phyloP scores from a whole-genome alignment of 2,113 vertebrate genomes.

The Rhinichthys klamathensis region DNA sequence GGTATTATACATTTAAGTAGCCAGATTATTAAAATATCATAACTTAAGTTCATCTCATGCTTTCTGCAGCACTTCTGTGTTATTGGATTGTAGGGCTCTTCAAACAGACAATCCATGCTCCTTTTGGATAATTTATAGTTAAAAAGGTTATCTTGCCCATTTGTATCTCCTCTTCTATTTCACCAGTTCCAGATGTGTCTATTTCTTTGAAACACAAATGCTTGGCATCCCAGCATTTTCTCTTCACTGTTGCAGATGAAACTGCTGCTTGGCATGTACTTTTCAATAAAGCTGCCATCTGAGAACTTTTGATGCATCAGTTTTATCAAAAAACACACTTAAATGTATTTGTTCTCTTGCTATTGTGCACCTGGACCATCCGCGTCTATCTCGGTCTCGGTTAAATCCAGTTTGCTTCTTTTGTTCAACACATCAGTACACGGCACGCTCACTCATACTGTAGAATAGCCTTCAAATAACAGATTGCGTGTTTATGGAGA shows the following conservation, averaged over 20 bases:
- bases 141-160: neutral
- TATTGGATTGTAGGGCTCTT: neutral
- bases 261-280: neutral
- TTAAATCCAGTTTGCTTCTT: neutral
- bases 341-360: neutral
- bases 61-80: neutral
- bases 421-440: neutral
- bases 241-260: neutral
- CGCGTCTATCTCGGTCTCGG: neutral
- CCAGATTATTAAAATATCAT: neutral
- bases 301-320: neutral
- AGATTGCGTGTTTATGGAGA: neutral
- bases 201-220: constrained; percentile 9
- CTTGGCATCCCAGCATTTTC: neutral
- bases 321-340: neutral
- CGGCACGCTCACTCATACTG: neutral
- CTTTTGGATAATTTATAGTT: neutral
- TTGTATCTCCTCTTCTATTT: neutral
- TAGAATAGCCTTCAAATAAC: neutral
- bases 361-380: neutral
- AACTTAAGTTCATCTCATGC: neutral
- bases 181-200: neutral
- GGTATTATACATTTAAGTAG: neutral
- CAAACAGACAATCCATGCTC: neutral
- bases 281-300: neutral